A percentile compares a stretch with the other conserved stretches of the same genome.
Conservation (phyloP, 2,797 vertebrate genomes). For the Stomatorhinus walkeri region DNA sequence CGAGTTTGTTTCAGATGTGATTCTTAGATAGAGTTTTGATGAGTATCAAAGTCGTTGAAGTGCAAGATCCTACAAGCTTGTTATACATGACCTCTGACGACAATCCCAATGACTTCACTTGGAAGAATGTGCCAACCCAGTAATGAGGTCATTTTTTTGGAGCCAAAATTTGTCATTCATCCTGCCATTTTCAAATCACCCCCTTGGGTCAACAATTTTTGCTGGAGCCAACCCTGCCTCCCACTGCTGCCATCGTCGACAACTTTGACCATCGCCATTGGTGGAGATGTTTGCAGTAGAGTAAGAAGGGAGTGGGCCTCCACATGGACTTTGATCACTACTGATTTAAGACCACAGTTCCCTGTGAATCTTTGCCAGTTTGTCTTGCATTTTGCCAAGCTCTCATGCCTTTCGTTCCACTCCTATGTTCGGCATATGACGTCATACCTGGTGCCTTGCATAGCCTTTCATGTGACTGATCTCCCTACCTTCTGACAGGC, state of each 20-base stretch:
- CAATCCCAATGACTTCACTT: background rate
- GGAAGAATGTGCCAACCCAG: background rate
- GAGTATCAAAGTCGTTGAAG: background rate
- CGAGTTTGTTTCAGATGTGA: background rate
- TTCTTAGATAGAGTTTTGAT: background rate
- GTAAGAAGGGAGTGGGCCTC: background rate
- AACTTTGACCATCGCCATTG: background rate
- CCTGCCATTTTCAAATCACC: background rate
- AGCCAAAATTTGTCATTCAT: background rate
- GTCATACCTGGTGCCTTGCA: background rate
- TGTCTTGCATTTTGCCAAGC: background rate
- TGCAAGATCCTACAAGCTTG: background rate
- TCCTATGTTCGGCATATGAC: background rate
- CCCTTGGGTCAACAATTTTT: background rate
- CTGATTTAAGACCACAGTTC: background rate
- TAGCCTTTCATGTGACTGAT: background rate
- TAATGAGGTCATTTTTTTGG: background rate
- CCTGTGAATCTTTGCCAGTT: background rate
- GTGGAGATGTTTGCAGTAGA: background rate
- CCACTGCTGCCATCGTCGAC: too few species aligned
- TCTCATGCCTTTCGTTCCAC: background rate
- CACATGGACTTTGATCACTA: background rate
- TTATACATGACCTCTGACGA: background rate
- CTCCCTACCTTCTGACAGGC: background rate
- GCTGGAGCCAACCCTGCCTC: background rate